Evolutionary conservation across 2,113 vertebrate genomes (phyloP).

Genomic region (Axis porcinus): DNA sequence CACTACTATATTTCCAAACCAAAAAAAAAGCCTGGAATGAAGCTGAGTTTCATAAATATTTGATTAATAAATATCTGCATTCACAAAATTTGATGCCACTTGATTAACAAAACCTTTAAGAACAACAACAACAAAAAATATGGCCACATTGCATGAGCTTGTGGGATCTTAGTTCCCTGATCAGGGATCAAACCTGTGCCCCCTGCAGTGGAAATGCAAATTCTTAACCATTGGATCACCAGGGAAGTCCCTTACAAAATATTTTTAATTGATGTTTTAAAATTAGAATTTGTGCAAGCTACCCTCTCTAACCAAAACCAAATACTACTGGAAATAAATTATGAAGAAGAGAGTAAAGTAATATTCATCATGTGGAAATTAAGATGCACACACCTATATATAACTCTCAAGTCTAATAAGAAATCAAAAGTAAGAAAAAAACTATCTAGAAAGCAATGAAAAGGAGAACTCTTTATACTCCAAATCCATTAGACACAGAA

Average conservation of each 20-base stretch:
- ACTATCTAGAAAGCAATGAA: not conserved
- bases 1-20: not conserved
- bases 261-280: not conserved
- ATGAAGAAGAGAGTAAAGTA: not conserved
- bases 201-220: not conserved
- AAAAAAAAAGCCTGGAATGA: not conserved
- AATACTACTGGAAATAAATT: not conserved
- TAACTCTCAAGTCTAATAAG: not conserved
- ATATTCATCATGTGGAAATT: not conserved
- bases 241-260: not conserved
- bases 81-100: not conserved
- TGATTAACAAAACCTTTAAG: not conserved
- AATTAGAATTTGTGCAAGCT: not conserved
- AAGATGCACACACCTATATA: not conserved
- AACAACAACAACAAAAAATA: not conserved
- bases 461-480: not conserved
- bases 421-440: not conserved
- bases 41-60: not conserved
- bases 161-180: not conserved
- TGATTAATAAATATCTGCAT: not conserved
- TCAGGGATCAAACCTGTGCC: not conserved
- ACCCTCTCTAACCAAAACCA: not conserved
- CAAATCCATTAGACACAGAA: not conserved
- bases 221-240: not conserved
- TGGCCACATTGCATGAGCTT: not conserved